Conservation (phyloP, 2,888 invertebrate genomes). For the Caenorhabditis uteleia region DNA sequence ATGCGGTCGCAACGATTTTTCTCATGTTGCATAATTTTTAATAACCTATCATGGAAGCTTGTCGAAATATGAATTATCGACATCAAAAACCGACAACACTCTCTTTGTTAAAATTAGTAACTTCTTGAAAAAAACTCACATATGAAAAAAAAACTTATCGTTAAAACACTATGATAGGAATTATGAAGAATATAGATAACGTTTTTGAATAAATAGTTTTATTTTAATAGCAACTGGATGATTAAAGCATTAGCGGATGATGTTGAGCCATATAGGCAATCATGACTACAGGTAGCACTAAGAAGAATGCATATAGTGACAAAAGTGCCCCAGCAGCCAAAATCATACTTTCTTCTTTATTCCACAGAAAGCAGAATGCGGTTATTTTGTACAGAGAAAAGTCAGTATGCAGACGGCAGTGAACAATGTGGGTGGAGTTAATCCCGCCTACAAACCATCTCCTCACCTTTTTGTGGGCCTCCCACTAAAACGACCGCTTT, state of each 20-base stretch:
- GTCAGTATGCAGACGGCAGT: neutral
- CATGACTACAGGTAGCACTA: constrained; percentile 61
- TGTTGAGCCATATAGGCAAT: constrained; percentile 57
- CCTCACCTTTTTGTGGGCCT: constrained; percentile 87
- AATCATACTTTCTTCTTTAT: constrained; percentile 50
- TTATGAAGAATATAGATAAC: no score
- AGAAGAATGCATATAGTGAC: constrained; percentile 64
- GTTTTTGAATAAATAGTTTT: no score
- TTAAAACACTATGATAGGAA: no score
- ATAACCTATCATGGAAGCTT: no score
- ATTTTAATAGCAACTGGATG: constrained; percentile 1
- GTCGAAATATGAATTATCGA: no score
- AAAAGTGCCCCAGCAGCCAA: constrained; percentile 64
- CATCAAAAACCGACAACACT: no score
- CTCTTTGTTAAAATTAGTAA: no score
- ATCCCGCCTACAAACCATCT: constrained; percentile 20
- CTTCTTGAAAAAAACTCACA: no score
- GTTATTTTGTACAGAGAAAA: constrained; percentile 9
- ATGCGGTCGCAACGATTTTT: no score
- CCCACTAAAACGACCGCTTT: constrained; percentile 88
- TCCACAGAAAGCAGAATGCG: constrained; percentile 2
- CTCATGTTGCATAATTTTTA: no score
- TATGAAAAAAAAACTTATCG: no score
- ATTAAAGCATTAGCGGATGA: constrained; percentile 45
- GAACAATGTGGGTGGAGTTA: constrained; percentile 16